Conservation (phyloP, 2,113 vertebrate genomes). For the Gnathonemus echidnorhynchus region DNA sequence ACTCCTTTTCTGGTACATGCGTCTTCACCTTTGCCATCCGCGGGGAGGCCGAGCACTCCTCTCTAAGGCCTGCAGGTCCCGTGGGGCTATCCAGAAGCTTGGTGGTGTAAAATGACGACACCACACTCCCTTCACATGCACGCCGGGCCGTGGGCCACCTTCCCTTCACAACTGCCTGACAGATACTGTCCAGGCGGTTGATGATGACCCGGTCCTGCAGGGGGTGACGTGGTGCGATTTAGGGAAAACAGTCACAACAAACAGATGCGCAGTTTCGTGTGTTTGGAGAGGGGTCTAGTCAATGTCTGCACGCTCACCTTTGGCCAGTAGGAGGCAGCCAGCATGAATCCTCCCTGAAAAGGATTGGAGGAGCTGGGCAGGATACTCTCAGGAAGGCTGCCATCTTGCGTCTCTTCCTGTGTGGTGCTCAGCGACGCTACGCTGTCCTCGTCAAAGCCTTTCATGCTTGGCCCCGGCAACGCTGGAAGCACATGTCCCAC, state of each 20-base stretch:
- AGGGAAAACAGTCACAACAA: neutral
- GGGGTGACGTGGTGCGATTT: neutral
- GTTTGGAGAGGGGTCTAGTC: neutral
- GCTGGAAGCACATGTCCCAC: conserved; percentile 34
- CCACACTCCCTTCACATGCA: conserved; percentile 73
- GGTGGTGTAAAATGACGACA: conserved; percentile 95
- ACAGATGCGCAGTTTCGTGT: neutral
- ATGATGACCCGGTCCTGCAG: conserved; percentile 92
- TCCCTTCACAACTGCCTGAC: conserved; percentile 93
- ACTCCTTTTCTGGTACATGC: conserved; percentile 99
- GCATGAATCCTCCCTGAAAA: conserved; percentile 83
- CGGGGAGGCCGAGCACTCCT: conserved; percentile 80
- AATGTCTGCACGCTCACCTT: conserved; percentile 64
- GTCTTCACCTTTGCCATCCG: conserved; percentile 99
- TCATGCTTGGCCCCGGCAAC: conserved; percentile 70
- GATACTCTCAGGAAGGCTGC: conserved; percentile 79
- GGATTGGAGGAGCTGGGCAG: conserved; percentile 67
- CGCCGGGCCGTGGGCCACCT: conserved; percentile 88
- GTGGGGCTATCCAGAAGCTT: conserved; percentile 85
- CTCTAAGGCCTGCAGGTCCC: conserved; percentile 50
- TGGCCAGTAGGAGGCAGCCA: conserved; percentile 93
- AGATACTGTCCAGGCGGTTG: conserved; percentile 93
- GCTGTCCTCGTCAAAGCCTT: conserved; percentile 92
- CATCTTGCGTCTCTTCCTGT: conserved; percentile 81
- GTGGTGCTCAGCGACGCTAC: conserved; percentile 82